These are phyloP conservation scores for Centropus bengalensis DNA, from an alignment of 2,113 vertebrate species.

Conservation along the genomic window DNA sequence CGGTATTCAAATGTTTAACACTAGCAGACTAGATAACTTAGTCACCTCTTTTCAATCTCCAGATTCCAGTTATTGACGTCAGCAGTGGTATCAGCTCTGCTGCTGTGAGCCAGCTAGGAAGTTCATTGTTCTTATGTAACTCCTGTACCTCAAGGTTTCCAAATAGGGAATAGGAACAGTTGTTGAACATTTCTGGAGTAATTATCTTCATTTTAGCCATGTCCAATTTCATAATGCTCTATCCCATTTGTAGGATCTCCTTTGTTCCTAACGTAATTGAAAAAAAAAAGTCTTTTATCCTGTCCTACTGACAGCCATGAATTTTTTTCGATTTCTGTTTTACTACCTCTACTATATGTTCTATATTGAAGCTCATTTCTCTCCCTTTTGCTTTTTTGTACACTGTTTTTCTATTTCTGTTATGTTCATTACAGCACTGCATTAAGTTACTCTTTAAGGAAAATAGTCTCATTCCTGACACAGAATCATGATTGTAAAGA, in stretches of 20 bases:
- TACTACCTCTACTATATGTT: not conserved
- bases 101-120: not conserved
- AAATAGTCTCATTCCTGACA: not conserved
- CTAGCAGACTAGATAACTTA: not conserved
- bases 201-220: not conserved
- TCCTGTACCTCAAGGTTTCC: not conserved
- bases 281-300: not conserved
- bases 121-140: not conserved
- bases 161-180: not conserved
- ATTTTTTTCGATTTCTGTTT: not conserved
- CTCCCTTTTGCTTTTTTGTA: not conserved
- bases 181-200: not conserved
- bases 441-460: not conserved
- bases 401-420: not conserved
- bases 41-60: not conserved
- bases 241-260: not conserved
- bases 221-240: not conserved
- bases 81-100: not conserved
- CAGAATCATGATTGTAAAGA: not conserved
- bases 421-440: not conserved
- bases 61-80: not conserved
- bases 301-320: not conserved
- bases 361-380: not conserved
- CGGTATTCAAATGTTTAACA: not conserved
- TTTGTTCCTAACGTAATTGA: not conserved